Evolutionary conservation across 2,888 invertebrate species (phyloP).

Genomic region (Tenthredo mesomela): DNA sequence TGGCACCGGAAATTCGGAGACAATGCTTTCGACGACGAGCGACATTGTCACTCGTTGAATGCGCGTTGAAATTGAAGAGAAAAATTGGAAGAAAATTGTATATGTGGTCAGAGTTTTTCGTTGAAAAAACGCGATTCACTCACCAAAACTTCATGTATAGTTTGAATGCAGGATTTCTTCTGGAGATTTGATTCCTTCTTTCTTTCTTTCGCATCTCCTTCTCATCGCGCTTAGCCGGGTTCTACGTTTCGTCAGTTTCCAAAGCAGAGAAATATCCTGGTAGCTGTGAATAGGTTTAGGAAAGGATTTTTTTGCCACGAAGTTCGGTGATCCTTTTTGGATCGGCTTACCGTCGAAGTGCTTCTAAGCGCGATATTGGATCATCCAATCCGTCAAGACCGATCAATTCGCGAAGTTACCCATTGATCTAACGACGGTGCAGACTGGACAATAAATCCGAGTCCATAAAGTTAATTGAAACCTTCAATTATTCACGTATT

Average conservation of each 20-base stretch:
- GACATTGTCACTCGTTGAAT: constrained; percentile 48
- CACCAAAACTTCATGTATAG: constrained; percentile 5
- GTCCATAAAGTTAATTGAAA: neutral
- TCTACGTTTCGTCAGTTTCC: constrained; percentile 5
- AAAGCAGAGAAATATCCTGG: constrained; percentile 14
- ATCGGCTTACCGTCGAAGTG: constrained; percentile 36
- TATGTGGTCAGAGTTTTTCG: constrained; percentile 18
- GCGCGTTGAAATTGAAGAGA: constrained; percentile 26
- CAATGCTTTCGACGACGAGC: constrained; percentile 38
- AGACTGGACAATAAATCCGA: neutral
- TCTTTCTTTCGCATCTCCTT: neutral
- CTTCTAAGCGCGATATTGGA: constrained; percentile 33
- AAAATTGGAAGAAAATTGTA: constrained; percentile 13
- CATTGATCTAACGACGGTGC: neutral
- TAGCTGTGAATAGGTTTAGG: constrained; percentile 30
- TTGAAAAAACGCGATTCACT: neutral
- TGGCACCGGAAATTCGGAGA: constrained; percentile 35
- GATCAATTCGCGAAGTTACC: constrained; percentile 17
- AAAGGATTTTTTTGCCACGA: constrained; percentile 9
- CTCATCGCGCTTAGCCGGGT: neutral
- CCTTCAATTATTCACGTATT: neutral
- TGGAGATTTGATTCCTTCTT: constrained; percentile 5
- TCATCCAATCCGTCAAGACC: constrained; percentile 39
- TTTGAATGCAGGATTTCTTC: neutral
- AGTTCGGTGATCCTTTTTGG: constrained; percentile 30